Evolutionary conservation across 2,113 vertebrate species (phyloP).

Genomic region (Edolisoma coerulescens): DNA sequence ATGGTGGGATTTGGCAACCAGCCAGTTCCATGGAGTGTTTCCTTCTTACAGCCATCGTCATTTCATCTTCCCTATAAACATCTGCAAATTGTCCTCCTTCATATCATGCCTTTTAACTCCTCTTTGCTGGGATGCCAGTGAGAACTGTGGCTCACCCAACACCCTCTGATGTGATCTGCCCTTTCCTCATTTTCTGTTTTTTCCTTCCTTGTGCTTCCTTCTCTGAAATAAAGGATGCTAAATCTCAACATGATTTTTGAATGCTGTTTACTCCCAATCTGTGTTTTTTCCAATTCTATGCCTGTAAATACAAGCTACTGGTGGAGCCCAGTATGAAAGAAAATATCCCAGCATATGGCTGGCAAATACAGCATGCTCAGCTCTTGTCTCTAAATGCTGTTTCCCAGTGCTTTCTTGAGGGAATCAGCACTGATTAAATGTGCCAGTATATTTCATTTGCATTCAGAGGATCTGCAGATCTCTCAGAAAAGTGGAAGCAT

Average conservation of each 20-base stretch:
- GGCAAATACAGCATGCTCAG: background rate
- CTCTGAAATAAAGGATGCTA: background rate
- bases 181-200: background rate
- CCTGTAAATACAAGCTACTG: conserved; percentile 6
- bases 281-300: background rate
- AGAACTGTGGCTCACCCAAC: background rate
- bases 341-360: conserved; percentile 1
- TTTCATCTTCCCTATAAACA: background rate
- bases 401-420: background rate
- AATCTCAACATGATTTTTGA: background rate
- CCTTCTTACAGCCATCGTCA: background rate
- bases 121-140: background rate
- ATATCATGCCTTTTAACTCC: background rate
- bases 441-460: background rate
- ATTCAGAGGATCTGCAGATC: background rate
- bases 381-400: background rate
- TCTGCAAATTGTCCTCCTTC: background rate
- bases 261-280: background rate
- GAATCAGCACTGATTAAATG: background rate
- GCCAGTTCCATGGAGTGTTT: background rate
- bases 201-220: background rate
- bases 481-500: background rate
- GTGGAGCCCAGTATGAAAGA: background rate
- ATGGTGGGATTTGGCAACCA: background rate
- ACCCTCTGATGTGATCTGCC: background rate